Percentiles rank a stretch among this genome's conserved stretches.
These are phyloP conservation scores for Bombus sylvicola DNA, from an alignment of 1,140 invertebrate genomes.

Conservation along the genomic window DNA sequence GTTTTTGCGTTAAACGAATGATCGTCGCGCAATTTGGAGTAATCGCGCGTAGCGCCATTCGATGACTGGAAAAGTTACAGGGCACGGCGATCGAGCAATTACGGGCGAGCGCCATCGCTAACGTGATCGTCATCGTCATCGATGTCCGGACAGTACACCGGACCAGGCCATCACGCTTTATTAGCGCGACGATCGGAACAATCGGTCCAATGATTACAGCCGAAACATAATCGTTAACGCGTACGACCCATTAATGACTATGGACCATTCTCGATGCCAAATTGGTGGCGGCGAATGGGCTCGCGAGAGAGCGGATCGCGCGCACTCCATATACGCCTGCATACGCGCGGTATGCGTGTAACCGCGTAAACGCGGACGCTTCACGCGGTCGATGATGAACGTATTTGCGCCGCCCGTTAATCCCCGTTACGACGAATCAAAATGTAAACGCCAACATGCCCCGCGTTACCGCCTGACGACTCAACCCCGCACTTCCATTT, in stretches of 20 bases:
- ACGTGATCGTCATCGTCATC: constrained; percentile 75
- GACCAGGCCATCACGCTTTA: constrained; percentile 75
- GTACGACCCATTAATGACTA: constrained; percentile 80
- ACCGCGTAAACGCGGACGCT: constrained; percentile 32
- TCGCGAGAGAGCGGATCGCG: constrained; percentile 49
- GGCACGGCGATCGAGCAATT: constrained; percentile 74
- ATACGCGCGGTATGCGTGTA: constrained; percentile 43
- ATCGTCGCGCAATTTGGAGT: neutral
- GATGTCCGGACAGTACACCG: constrained; percentile 28
- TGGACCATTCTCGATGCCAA: constrained; percentile 78
- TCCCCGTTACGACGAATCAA: constrained; percentile 68
- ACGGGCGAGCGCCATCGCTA: constrained; percentile 56
- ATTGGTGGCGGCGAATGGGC: constrained; percentile 73
- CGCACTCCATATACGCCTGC: constrained; percentile 26
- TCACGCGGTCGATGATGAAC: constrained; percentile 60
- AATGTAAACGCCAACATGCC: constrained; percentile 59
- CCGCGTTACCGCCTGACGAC: neutral
- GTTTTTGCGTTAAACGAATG: constrained; percentile 1
- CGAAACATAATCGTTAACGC: constrained; percentile 82
- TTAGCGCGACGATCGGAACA: constrained; percentile 78
- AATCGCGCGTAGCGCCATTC: neutral
- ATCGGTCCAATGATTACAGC: constrained; percentile 81
- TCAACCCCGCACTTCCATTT: neutral
- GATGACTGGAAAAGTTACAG: constrained; percentile 24
- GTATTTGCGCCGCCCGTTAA: constrained; percentile 60